Conservation (phyloP, 2,113 vertebrate species). For the Poecilia latipinna region DNA sequence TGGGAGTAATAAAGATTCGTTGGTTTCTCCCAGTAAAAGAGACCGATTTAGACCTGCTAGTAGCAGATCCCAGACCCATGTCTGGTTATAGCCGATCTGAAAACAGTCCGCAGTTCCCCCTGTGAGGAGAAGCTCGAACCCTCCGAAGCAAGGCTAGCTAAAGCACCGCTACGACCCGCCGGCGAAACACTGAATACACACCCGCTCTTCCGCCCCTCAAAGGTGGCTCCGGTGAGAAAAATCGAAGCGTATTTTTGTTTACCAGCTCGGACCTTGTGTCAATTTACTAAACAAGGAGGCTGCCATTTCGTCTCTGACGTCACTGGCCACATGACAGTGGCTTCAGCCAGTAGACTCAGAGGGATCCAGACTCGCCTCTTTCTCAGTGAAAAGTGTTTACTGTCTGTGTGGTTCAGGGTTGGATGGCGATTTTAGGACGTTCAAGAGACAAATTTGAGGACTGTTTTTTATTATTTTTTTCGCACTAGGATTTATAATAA, state of each 20-base stretch:
- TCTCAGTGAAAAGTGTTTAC: constrained; percentile 4
- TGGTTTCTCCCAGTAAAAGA: fast-evolving
- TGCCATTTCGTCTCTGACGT: constrained; percentile 79
- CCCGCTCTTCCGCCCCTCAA: constrained; percentile 48
- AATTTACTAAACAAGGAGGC: constrained; percentile 74
- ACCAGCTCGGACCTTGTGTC: constrained; percentile 67
- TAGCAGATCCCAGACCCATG: not conserved
- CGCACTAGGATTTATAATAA: too few relatives aligned
- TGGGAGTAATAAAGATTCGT: not conserved
- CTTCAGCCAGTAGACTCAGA: constrained; percentile 62
- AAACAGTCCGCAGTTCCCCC: constrained; percentile 21
- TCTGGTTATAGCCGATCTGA: constrained; percentile 4
- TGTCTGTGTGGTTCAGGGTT: not conserved
- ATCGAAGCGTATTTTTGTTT: constrained; percentile 18
- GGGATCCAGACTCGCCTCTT: constrained; percentile 60
- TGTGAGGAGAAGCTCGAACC: not conserved
- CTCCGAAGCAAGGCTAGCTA: constrained; percentile 5
- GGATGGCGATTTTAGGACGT: not conserved
- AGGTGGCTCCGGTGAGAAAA: constrained; percentile 26
- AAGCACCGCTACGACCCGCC: not conserved
- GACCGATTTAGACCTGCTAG: not conserved
- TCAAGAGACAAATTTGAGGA: not conserved
- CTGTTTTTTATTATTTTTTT: too few relatives aligned
- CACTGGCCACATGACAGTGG: constrained; percentile 63
- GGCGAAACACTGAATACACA: constrained; percentile 43